phyloP scores from a whole-genome alignment of 2,113 vertebrate genomes.

The Origma solitaria region DNA sequence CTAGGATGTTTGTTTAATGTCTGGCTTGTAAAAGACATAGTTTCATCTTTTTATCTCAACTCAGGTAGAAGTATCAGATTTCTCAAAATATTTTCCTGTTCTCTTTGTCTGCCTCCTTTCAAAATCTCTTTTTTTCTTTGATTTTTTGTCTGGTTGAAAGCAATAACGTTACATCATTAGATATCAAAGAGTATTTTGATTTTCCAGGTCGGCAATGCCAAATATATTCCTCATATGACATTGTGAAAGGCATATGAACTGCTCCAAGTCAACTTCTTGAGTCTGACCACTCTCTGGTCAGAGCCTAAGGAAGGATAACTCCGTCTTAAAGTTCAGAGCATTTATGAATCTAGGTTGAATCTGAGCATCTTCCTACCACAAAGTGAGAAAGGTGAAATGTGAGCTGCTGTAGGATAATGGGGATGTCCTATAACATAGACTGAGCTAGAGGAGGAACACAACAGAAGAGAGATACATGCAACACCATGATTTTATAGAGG shows the following conservation, averaged over 20 bases:
- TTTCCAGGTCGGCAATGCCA: neutral
- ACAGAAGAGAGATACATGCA: neutral
- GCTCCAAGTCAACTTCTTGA: neutral
- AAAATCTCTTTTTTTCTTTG: neutral
- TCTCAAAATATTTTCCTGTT: neutral
- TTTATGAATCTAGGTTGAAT: neutral
- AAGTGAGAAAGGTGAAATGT: fast-evolving
- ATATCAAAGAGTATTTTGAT: neutral
- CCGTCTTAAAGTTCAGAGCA: neutral
- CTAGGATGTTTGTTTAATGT: neutral
- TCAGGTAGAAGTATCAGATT: neutral
- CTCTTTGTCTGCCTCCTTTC: neutral
- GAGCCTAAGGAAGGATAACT: neutral
- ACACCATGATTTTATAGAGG: neutral
- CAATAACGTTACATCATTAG: neutral
- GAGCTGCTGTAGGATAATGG: neutral
- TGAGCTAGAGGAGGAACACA: neutral
- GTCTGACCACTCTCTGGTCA: neutral
- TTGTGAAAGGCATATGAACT: neutral
- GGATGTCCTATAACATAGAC: neutral
- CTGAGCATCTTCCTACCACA: neutral
- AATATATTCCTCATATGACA: neutral
- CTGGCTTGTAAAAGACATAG: neutral
- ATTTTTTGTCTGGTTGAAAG: neutral
- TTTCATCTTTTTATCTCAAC: neutral